Evolutionary conservation across 2,888 invertebrate species (phyloP).

Genomic region (Sesia apiformis): DNA sequence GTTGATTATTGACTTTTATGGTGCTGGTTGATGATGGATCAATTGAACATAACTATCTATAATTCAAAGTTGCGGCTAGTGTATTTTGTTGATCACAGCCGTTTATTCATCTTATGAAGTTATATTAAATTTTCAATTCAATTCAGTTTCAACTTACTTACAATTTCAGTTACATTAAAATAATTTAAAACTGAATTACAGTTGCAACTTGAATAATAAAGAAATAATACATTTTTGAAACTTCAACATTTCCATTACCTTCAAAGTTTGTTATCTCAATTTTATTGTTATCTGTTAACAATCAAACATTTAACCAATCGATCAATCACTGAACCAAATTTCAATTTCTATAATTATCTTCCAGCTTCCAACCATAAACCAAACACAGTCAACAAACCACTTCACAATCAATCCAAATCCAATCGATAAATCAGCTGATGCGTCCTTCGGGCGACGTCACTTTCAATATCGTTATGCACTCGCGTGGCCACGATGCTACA

Average conservation of each 20-base stretch:
- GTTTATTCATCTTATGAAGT: too few relatives aligned
- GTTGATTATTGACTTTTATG: conserved; percentile 69
- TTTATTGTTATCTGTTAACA: too few relatives aligned
- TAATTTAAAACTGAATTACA: too few relatives aligned
- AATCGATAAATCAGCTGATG: conserved; percentile 51
- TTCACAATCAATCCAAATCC: conserved; percentile 34
- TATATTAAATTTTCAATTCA: too few relatives aligned
- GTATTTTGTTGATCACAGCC: not conserved
- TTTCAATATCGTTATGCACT: conserved; percentile 34
- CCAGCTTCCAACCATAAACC: conserved; percentile 9
- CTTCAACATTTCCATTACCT: too few relatives aligned
- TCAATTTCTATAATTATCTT: not conserved
- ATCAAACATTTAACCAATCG: too few relatives aligned
- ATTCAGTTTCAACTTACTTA: too few relatives aligned
- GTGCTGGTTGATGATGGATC: conserved; percentile 57
- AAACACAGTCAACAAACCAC: conserved; percentile 36
- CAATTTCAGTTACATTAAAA: too few relatives aligned
- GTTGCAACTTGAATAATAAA: too few relatives aligned
- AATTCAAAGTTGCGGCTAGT: not conserved
- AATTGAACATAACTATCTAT: conserved; percentile 19
- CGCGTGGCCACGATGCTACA: conserved; percentile 29
- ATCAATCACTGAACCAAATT: not conserved
- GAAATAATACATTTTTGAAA: too few relatives aligned
- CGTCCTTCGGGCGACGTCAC: conserved; percentile 39
- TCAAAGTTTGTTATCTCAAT: too few relatives aligned